These are phyloP conservation scores for Trididemnum clinides DNA, from an alignment of 23 tunicate genomes.

Conservation along the genomic window DNA sequence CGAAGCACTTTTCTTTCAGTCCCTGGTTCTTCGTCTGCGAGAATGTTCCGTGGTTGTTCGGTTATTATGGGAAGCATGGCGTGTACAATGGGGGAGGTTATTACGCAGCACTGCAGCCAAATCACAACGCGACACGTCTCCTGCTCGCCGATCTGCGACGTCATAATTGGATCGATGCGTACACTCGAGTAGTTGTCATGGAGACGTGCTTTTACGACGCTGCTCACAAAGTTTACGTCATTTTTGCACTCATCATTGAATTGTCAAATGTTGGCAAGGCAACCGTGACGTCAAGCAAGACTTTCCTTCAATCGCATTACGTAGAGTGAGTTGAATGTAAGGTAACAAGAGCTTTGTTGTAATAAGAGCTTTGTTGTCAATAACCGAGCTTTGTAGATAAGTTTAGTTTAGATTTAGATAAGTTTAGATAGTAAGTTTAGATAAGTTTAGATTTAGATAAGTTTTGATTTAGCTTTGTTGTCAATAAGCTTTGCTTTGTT, in stretches of 20 bases:
- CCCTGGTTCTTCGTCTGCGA: constrained; percentile 40
- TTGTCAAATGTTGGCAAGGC: constrained; percentile 39
- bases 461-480: too few species aligned
- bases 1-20: constrained; percentile 38
- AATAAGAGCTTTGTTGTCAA: too few species aligned
- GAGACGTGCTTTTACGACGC: constrained; percentile 48
- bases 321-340: constrained; percentile 29
- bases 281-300: constrained; percentile 10
- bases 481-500: too few species aligned
- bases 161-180: constrained; percentile 53
- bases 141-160: constrained; percentile 15
- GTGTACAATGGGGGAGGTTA: constrained; percentile 59
- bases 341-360: too few species aligned
- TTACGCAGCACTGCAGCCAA: constrained; percentile 36
- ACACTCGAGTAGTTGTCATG: constrained; percentile 47
- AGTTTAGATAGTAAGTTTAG: too few species aligned
- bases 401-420: too few species aligned
- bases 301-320: constrained; percentile 45
- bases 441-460: too few species aligned
- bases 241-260: constrained; percentile 43
- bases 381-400: too few species aligned
- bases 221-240: constrained; percentile 24
- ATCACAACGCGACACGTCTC: neutral
- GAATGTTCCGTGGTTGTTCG: constrained; percentile 16
- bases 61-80: constrained; percentile 54